Evolutionary conservation across 2,888 invertebrate genomes (phyloP).

Genomic region (Osedax frankpressi): DNA sequence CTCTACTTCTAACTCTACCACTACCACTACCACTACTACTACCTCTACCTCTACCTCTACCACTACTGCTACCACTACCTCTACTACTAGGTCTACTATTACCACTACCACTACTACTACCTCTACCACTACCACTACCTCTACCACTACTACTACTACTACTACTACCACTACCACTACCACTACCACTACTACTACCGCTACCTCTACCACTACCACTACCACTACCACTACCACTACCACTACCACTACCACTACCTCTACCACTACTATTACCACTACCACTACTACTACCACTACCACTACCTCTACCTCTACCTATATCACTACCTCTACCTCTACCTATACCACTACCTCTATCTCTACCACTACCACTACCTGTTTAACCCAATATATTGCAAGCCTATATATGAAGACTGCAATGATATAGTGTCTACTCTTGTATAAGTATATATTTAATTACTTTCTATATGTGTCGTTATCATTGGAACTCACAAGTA

Average conservation of each 20-base stretch:
- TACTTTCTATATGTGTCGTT: too few species aligned
- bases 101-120: constrained; percentile 16
- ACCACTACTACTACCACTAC: constrained; percentile 1
- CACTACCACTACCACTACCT: neutral
- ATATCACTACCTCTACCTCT: neutral
- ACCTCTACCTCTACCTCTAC: constrained; percentile 13
- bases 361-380: constrained; percentile 4
- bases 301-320: constrained; percentile 3
- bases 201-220: neutral
- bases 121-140: constrained; percentile 12
- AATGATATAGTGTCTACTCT: too few species aligned
- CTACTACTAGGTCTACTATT: constrained; percentile 14
- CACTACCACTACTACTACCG: constrained; percentile 2
- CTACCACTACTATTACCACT: constrained; percentile 3
- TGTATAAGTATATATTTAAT: too few species aligned
- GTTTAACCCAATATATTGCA: too few species aligned
- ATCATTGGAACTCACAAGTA: too few species aligned
- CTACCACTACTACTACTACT: constrained; percentile 18
- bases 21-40: constrained; percentile 14
- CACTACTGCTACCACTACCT: constrained; percentile 14
- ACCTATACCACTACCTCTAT: constrained; percentile 9
- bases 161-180: constrained; percentile 19
- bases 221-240: neutral
- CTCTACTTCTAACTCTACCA: neutral
- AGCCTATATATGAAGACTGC: too few species aligned